phyloP scores from a whole-genome alignment of 1,140 invertebrate genomes.

The Pachypeltis micranthus region DNA sequence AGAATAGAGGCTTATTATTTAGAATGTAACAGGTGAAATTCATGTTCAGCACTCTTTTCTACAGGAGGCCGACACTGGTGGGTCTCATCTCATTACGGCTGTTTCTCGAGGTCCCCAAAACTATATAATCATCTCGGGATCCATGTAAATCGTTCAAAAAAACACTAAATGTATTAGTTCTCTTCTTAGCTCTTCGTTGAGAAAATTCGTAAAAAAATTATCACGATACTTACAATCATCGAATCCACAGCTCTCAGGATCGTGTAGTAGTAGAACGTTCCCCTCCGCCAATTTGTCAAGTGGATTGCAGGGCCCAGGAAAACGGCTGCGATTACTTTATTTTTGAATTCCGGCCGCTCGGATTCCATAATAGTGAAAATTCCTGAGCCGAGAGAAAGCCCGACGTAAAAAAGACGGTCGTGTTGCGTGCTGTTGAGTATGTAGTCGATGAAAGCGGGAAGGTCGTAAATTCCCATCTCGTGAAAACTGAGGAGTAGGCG shows the following conservation, averaged over 20 bases:
- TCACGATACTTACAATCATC: conserved; percentile 11
- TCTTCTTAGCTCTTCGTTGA: neutral
- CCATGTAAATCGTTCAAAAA: too few relatives aligned
- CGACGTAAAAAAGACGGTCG: conserved; percentile 42
- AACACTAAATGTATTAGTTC: too few relatives aligned
- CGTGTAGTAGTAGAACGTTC: conserved; percentile 25
- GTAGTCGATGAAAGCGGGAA: conserved; percentile 46
- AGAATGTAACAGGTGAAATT: too few relatives aligned
- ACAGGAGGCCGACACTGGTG: too few relatives aligned
- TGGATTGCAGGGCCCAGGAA: conserved; percentile 41
- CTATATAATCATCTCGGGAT: too few relatives aligned
- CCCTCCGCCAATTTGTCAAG: neutral
- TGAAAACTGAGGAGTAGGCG: too few relatives aligned
- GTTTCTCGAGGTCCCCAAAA: too few relatives aligned
- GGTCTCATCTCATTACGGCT: too few relatives aligned
- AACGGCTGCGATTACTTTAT: conserved; percentile 38
- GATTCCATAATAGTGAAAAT: conserved; percentile 39
- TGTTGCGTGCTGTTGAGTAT: conserved; percentile 38
- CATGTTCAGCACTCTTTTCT: too few relatives aligned
- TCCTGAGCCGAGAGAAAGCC: conserved; percentile 54
- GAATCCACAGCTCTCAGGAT: neutral
- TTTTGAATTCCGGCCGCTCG: conserved; percentile 40
- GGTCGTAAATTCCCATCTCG: conserved; percentile 45
- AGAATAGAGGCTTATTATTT: too few relatives aligned
- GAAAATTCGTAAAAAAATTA: conserved; percentile 27